A percentile compares a stretch with the other conserved stretches of the same genome.
Evolutionary conservation across 2,113 vertebrate genomes (phyloP).

Genomic region (Perca flavescens): DNA sequence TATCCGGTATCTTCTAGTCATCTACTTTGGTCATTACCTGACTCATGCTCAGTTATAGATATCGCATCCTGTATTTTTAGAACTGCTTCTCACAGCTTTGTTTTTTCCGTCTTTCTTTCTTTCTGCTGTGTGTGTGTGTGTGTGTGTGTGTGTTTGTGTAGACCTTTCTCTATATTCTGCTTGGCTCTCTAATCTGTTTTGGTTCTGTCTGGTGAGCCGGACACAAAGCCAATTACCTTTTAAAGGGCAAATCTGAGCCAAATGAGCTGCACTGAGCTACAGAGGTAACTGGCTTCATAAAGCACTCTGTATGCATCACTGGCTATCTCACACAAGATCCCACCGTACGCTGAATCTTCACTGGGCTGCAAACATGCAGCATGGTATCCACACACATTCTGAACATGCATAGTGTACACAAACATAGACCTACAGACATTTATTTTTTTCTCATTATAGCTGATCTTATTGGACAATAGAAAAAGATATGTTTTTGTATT

Average conservation of each 20-base stretch:
- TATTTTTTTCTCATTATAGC: conserved; percentile 11
- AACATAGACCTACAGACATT: neutral
- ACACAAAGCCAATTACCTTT: conserved; percentile 84
- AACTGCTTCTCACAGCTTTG: neutral
- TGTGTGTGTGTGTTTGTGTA: conserved; percentile 19
- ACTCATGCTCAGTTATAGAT: neutral
- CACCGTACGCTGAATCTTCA: conserved; percentile 20
- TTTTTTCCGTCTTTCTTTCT: neutral
- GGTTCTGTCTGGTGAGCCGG: conserved; percentile 82
- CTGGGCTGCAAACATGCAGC: conserved; percentile 8
- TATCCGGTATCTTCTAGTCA: neutral
- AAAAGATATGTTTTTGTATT: conserved; percentile 12
- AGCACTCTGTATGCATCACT: conserved; percentile 66
- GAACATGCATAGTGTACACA: neutral
- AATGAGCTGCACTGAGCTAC: conserved; percentile 75
- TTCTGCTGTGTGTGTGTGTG: conserved; percentile 10
- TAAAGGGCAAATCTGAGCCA: conserved; percentile 83
- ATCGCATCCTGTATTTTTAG: conserved; percentile 1
- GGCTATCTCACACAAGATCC: conserved; percentile 40
- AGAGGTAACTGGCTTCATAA: conserved; percentile 70
- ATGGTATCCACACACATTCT: neutral
- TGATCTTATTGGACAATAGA: conserved; percentile 16
- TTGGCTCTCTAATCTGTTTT: conserved; percentile 81
- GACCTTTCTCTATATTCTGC: conserved; percentile 56
- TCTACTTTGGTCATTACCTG: neutral